A percentile compares a stretch with the other conserved stretches of the same genome.
These are phyloP conservation scores for Drosophila prolongata DNA, from an alignment of 2,888 invertebrate genomes.

Conservation along the genomic window DNA sequence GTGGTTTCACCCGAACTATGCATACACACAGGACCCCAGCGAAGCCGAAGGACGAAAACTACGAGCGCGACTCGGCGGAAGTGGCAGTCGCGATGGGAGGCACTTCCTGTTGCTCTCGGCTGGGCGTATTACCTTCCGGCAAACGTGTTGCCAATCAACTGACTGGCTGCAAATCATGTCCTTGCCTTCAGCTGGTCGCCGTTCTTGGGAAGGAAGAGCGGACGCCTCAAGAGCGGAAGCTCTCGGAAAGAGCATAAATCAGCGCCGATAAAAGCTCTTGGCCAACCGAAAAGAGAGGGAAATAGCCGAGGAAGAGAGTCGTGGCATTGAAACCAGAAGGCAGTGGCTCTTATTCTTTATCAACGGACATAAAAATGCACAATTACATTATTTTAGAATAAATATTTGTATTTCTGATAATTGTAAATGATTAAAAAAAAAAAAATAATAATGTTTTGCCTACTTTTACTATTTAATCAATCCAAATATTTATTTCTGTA, in stretches of 20 bases:
- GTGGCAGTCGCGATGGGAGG: conserved; percentile 38
- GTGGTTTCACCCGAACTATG: conserved; percentile 27
- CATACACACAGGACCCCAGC: conserved; percentile 31
- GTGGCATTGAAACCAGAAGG: conserved; percentile 3
- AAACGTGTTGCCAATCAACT: conserved; percentile 82
- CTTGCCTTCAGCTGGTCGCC: conserved; percentile 47
- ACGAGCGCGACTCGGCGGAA: conserved; percentile 46
- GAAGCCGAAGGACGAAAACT: conserved; percentile 20
- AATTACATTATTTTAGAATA: conserved; percentile 1
- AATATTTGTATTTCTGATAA: too few relatives aligned
- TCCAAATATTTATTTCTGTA: too few relatives aligned
- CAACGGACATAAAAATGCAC: conserved; percentile 18
- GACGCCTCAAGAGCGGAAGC: conserved; percentile 32
- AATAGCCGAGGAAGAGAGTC: conserved; percentile 1
- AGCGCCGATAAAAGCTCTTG: conserved; percentile 55
- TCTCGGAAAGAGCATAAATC: conserved; percentile 55
- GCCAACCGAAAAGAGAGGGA: conserved; percentile 33
- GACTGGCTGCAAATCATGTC: conserved; percentile 69
- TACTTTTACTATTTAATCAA: too few relatives aligned
- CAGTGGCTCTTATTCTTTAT: conserved; percentile 6
- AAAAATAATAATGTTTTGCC: too few relatives aligned
- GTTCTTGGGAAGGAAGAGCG: conserved; percentile 32
- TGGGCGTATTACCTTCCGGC: conserved; percentile 76
- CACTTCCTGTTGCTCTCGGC: conserved; percentile 55
- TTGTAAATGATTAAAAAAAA: too few relatives aligned